Evolutionary conservation across 1,140 invertebrate species (phyloP), one percentile per base, ranked within the genome.

Genomic region (Drosophila teissieri): DNA sequence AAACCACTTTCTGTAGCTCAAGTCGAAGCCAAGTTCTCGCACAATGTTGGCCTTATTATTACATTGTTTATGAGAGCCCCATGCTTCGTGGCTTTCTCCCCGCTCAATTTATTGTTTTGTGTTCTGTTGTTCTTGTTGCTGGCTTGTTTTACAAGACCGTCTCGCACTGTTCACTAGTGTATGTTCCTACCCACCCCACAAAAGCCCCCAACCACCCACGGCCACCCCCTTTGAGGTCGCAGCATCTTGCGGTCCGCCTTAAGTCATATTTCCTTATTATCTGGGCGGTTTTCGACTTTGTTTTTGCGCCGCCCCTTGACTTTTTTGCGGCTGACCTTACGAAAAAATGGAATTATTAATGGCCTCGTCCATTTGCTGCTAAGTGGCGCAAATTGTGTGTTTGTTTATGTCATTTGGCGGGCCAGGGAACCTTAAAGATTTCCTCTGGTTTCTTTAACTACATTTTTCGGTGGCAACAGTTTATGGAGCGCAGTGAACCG

Each of bases 211-310:
- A 19, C 17, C 42, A 49, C 24, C n/a, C 36, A 8, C 1, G 56
- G 4, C 57, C 54, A 49, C 40, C 51, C 39, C 19, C 19, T 42
- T 57, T 55, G 42, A 27, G 57, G 55, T 55, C 52, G 51, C 70
- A 52, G 45, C 52, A 17, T 46, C 78, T 72, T 74, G 63, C 60
- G 51, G 58, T 75, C 55, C 61, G 62, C 73, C 72, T 65, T 73
- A 88, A 88, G 84, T 88, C 84, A 88, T 88, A 88, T 88, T 88
- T 88, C 78, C 84, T 88, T 89, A 88, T 88, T 88, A 88, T 88
- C 76, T 84, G 56, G 55, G 44, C 40, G 45, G 52, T 36, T 34
- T 45, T 55, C n/a, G 44, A 40, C 53, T 57, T 61, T 57, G 61
- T 62, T 64, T 72, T 55, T 79, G 34, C 48, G 48, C 57, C 34